Evolutionary conservation across 2,113 vertebrate genomes (phyloP), one percentile per base, ranked within the genome.

Genomic region (Chaetorhynchus papuensis): DNA sequence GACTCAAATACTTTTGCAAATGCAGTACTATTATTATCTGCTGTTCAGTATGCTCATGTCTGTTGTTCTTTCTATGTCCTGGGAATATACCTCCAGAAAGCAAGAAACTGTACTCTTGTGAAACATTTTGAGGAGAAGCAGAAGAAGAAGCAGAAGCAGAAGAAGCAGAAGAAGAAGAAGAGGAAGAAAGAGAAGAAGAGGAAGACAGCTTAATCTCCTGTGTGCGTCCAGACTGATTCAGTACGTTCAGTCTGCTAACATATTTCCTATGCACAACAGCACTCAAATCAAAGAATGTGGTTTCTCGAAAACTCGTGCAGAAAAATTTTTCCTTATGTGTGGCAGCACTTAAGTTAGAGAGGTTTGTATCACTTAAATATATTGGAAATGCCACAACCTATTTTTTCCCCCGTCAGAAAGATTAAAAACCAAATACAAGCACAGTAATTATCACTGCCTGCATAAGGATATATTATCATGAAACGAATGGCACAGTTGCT

Each of bases 401-500:
- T 13, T 30, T 68, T 24, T 53, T 14, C 4, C 1, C 1, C 1
- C 9, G 8, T 42, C 24, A 20, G 6, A 26, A 75, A 59, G 7
- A 37, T 7, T 16, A 31, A 70, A 90, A 85, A 37, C 18, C 20
- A 74, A 56, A n/a, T 31, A 27, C 19, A 69, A 74, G 2, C 15
- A 31, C 10, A 37, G 5, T 8, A 70, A 41, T 41, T 78, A 60
- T n/a, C 11, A 22, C 9, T 24, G 17, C 7, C 15, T 56, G 7
- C 8, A 52, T 24, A 15, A 76, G 12, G 8, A 56, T 24, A 2
- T 30, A 52, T 53, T 75, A 53, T 85, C 11, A 52, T 44, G 12
- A 72, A 65, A 65, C 35, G 1, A 53, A 28, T 45, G 5, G 37
- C 20, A 42, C 4, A 3, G 9, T 77, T 89, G 7, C 7, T 76